Conservation (phyloP, 1,140 invertebrate genomes). For the Cotesia vestalis region DNA sequence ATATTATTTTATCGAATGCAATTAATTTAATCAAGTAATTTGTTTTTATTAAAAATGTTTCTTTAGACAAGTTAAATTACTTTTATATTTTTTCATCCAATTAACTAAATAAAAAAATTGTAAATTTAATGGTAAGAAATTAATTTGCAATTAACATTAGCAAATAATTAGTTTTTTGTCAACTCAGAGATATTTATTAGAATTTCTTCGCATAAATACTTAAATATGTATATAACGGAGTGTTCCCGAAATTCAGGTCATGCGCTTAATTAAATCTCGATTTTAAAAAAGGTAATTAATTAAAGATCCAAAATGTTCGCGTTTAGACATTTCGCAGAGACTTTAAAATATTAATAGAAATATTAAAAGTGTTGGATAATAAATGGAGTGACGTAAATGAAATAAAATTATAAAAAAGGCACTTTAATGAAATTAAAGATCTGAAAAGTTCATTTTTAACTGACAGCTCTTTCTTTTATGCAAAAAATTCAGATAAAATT, state of each 20-base stretch:
- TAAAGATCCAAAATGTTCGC: no score
- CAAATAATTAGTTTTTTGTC: constrained; percentile 3
- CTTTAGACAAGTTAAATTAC: no score
- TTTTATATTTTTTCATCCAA: not conserved
- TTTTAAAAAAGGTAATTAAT: no score
- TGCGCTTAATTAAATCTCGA: constrained; percentile 4
- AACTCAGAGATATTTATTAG: not conserved
- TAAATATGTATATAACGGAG: constrained; percentile 13
- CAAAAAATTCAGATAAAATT: not conserved
- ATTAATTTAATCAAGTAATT: not conserved
- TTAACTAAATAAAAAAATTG: no score
- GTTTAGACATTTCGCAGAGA: no score
- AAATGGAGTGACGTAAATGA: not conserved
- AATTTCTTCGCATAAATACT: not conserved
- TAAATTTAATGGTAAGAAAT: no score
- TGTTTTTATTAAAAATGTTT: no score
- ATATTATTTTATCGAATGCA: not conserved
- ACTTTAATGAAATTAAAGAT: constrained; percentile 16
- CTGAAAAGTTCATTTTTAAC: not conserved
- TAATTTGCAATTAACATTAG: not conserved
- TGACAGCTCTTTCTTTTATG: not conserved
- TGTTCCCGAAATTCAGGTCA: constrained; percentile 26
- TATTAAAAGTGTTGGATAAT: not conserved
- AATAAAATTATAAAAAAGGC: constrained; percentile 19
- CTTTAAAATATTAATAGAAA: no score